These are phyloP conservation scores for Aphrocallistes beatrix DNA, from an alignment of 37 sponge, comb jelly and placozoan species.

Conservation along the genomic window DNA sequence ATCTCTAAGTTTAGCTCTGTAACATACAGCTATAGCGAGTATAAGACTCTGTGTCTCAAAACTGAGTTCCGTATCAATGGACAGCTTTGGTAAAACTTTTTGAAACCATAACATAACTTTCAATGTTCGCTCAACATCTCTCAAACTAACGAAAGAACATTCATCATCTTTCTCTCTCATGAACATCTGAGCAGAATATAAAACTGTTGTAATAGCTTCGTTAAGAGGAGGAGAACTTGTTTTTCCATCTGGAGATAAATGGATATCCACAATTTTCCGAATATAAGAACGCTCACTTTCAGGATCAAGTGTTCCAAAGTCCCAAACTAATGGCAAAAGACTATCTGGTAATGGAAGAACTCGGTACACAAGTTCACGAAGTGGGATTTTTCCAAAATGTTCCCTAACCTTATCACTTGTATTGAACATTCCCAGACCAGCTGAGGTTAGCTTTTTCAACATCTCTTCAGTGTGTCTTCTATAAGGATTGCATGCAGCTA, in stretches of 20 bases:
- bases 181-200: conserved; percentile 22
- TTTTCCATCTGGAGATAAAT: background rate
- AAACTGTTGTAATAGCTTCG: background rate
- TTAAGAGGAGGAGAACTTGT: background rate
- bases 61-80: background rate
- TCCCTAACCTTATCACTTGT: background rate
- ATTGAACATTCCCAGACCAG: conserved; percentile 51
- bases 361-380: conserved; percentile 26
- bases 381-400: conserved; percentile 16
- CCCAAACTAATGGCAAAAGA: conserved; percentile 27
- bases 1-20: conserved; percentile 26
- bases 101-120: conserved; percentile 28
- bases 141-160: conserved; percentile 26
- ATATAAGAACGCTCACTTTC: conserved; percentile 19
- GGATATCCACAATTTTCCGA: background rate
- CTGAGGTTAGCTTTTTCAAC: conserved; percentile 65
- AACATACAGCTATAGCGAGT: conserved; percentile 19
- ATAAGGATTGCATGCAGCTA: conserved; percentile 98
- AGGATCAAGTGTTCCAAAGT: conserved; percentile 25
- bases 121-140: conserved; percentile 26
- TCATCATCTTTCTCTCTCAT: conserved; percentile 25
- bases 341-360: conserved; percentile 25
- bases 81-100: background rate
- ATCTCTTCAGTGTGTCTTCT: conserved; percentile 60
- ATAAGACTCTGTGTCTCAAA: conserved; percentile 19